Evolutionary conservation across 2,888 invertebrate genomes (phyloP), one percentile per base, ranked within the genome.

Genomic region (Calliphora vomitoria): DNA sequence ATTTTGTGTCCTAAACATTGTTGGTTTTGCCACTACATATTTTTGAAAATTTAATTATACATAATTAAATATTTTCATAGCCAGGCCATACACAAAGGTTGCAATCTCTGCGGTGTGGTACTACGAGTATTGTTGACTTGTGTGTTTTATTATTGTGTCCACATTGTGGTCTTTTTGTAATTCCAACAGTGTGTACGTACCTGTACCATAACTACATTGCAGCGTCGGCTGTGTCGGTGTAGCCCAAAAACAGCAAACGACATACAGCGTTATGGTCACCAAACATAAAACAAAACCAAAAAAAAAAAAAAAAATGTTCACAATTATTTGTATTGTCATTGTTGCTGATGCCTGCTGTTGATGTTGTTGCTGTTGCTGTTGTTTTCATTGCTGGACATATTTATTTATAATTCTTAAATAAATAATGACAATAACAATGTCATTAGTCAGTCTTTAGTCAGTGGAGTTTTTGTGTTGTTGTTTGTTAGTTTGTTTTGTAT

Each of bases 341-440:
- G 47, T 75, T 75, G 25, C 25, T 25, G 25, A 47, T 72, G 68
- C 58, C 35, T 20, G 38, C 60, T 82, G 13, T 60, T 69, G 25
- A 25, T 25, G 20, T 53, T n/a, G 38, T 53, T 53, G 20, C 35
- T 69, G 47, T 38, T 71, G 53, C 35, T 69, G 47, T 38, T 71
- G 53, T 74, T 55, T 50, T 58, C 18, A 53, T 53, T 62, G n/a
- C 53, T 68, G 55, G 41, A 38, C 38, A 47, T 74, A 66, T 76
- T 71, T 71, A 69, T 80, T 62, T 74, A 80, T 68, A 80, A 85
- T 80, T 85, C 60, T 74, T 75, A 60, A 85, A 84, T 79, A 84
- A 84, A 85, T 80, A 85, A 85, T 80, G 68, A 44, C 80, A 50
- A 80, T 62, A 85, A 75, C 85, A 74, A 69, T 85, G 75, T 74